Conservation (phyloP, 2,113 vertebrate species). For the Protomyctophum bolini region DNA sequence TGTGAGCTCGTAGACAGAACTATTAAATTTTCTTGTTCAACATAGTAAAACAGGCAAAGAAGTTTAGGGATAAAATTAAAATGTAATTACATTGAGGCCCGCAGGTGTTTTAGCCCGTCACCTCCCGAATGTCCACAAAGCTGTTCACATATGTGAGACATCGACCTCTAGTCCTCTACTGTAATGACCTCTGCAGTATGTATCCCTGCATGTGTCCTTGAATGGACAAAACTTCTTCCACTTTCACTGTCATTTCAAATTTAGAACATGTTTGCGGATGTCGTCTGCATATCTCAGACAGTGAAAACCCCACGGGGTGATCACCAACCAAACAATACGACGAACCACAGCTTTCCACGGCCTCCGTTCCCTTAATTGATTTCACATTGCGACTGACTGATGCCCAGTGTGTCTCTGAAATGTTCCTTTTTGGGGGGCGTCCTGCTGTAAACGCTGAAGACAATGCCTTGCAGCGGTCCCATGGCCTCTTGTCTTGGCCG, state of each 20-base stretch:
- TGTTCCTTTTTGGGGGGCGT: slow-evolving; percentile 29
- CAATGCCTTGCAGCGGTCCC: slow-evolving; percentile 58
- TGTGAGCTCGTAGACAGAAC: too few species aligned
- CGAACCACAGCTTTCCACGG: slow-evolving; percentile 38
- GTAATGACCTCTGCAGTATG: neutral
- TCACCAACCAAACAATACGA: slow-evolving; percentile 6
- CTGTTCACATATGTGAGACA: neutral
- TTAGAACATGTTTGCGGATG: slow-evolving; percentile 1
- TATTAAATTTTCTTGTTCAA: too few species aligned
- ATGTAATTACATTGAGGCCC: too few species aligned
- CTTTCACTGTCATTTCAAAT: neutral
- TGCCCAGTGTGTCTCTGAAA: slow-evolving; percentile 48
- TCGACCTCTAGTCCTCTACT: slow-evolving; percentile 40
- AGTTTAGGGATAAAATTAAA: too few species aligned
- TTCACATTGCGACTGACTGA: slow-evolving; percentile 54
- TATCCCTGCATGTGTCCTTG: slow-evolving; percentile 51
- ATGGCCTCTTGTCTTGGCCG: slow-evolving; percentile 60
- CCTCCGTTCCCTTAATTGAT: slow-evolving; percentile 68
- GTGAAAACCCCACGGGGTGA: slow-evolving; percentile 13
- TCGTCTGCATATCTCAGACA: neutral
- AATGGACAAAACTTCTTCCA: slow-evolving; percentile 26
- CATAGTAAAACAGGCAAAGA: too few species aligned
- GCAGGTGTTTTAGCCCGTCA: too few species aligned
- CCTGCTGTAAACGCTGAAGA: slow-evolving; percentile 45
- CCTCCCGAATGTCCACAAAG: neutral